phyloP scores from a whole-genome alignment of 2,113 vertebrate genomes.

The Psophia crepitans region DNA sequence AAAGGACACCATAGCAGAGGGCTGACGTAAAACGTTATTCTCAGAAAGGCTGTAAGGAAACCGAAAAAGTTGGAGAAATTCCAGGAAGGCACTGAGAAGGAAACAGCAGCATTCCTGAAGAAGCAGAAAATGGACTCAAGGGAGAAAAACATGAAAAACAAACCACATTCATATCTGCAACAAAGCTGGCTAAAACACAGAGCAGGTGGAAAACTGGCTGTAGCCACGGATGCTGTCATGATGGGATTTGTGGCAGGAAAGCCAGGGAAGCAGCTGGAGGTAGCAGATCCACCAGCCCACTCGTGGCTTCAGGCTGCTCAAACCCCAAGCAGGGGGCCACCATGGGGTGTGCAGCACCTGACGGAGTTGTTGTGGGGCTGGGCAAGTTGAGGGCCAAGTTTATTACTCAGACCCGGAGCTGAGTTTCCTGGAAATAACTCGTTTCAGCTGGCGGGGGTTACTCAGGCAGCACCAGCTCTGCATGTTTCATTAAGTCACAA shows the following conservation, averaged over 20 bases:
- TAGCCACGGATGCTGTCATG: not conserved
- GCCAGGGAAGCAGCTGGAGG: accelerated
- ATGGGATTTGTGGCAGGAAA: not conserved
- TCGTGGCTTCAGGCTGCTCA: not conserved
- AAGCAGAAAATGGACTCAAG: accelerated
- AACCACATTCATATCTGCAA: not conserved
- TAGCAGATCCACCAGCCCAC: not conserved
- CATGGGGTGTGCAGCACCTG: accelerated
- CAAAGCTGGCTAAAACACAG: accelerated
- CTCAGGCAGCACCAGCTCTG: accelerated
- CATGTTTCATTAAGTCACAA: accelerated
- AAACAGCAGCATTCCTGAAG: not conserved
- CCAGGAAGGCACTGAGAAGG: accelerated
- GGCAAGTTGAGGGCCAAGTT: not conserved
- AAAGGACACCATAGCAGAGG: not conserved
- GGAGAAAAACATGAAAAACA: not conserved
- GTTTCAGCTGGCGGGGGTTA: accelerated
- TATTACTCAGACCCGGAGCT: accelerated
- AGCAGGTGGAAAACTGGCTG: not conserved
- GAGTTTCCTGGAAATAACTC: not conserved
- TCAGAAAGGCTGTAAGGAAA: not conserved
- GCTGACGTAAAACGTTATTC: not conserved
- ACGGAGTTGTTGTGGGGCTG: accelerated
- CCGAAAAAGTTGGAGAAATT: not conserved
- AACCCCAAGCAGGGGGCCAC: not conserved